Conservation (phyloP, 1,140 invertebrate genomes). For the Ostrea edulis region DNA sequence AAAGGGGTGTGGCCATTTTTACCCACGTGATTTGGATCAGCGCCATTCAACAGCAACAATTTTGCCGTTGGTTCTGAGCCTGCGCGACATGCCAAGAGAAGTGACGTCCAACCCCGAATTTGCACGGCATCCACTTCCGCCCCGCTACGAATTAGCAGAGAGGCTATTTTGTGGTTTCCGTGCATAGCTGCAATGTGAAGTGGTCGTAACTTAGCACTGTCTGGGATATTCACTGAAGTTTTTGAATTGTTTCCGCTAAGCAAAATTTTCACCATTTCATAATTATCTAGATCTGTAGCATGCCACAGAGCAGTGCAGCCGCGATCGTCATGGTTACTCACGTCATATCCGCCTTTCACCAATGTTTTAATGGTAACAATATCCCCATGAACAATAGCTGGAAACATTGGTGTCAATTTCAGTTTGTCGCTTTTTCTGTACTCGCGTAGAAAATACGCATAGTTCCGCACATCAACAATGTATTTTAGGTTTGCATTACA, state of each 20-base stretch:
- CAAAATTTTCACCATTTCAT: constrained; percentile 68
- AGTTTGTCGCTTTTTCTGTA: constrained; percentile 66
- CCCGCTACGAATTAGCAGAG: constrained; percentile 65
- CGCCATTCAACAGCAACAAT: constrained; percentile 70
- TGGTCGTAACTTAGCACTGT: constrained; percentile 64
- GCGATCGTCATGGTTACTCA: constrained; percentile 69
- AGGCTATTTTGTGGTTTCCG: constrained; percentile 67
- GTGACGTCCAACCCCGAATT: constrained; percentile 68
- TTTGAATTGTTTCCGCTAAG: constrained; percentile 45
- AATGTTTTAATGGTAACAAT: constrained; percentile 65
- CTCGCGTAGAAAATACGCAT: constrained; percentile 60
- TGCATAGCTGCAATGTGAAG: constrained; percentile 71
- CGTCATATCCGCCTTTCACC: constrained; percentile 68
- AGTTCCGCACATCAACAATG: constrained; percentile 66
- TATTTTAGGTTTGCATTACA: constrained; percentile 68
- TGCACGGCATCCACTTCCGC: constrained; percentile 68
- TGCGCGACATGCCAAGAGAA: constrained; percentile 67
- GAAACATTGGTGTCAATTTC: constrained; percentile 66
- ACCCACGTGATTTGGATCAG: constrained; percentile 70
- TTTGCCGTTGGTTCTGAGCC: constrained; percentile 63
- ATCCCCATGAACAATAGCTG: constrained; percentile 66
- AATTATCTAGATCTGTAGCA: constrained; percentile 69
- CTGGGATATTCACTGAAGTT: constrained; percentile 67
- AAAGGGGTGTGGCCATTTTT: constrained; percentile 70
- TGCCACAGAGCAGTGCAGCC: constrained; percentile 72